Base-by-base conservation (phyloP, 1,140 invertebrate genomes). In the Nasonia giraulti region DNA sequence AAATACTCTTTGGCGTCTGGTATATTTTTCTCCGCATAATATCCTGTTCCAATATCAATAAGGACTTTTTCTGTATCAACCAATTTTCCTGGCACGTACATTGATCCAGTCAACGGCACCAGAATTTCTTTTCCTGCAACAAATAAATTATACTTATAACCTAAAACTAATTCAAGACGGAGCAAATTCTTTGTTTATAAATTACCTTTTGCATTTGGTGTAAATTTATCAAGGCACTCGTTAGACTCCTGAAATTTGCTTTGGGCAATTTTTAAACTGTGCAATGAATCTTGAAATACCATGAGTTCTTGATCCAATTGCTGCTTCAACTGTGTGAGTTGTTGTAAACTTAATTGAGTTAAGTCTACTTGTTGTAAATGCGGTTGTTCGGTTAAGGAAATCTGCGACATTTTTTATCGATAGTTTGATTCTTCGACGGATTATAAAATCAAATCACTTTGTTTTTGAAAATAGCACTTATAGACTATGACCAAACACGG, bases 31-130 rank as follows among this genome's bases (percentile, higher is more conserved):
- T 98, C 96, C n/a, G 97, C 96, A 93, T 97, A 99, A 92, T 99
- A 99, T 87, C 98, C 97, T 83, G 98, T 99, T 74, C 98, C 98
- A 91, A 99, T 96, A 92, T 99, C 98, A 84, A 99, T 96, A 14
- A 99, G 93, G 33, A 99, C 97, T 91, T 96, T 96, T 82, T 97
- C 94, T 20, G 96, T 95, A 91, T 98, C 96, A 85, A 95, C 94
- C 75, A 99, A 93, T 89, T 95, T 95, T 12, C 98, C 98, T 86
- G 97, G 96, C 31, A 99, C 98, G 94, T 99, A 99, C 96, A 99
- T 98, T 89, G 98, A 98, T 85, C 96, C 96, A 62, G 98, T 99
- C 0, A 99, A 93, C 14, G 98, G 98, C 31, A 99, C 98, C 11
- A 99, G 92, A 85, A 99, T 96, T 85, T 96, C 95, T 89, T 96